Conservation (phyloP, 2,888 invertebrate species). For the Clanis bilineata region DNA sequence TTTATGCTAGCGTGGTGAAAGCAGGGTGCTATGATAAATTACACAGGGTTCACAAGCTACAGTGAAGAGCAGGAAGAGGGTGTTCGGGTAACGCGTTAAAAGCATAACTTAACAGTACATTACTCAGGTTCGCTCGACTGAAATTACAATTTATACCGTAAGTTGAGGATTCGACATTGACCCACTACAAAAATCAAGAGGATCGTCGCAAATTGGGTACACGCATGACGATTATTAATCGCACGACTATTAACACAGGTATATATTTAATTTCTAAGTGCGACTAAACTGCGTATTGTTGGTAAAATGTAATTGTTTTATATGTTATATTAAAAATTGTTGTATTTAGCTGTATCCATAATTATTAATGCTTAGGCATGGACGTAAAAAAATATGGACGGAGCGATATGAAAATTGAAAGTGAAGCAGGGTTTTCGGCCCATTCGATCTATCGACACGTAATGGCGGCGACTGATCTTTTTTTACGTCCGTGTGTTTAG, state of each 20-base stretch:
- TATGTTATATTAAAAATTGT: too few species aligned
- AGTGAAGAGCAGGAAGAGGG: slow-evolving; percentile 2
- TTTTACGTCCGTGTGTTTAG: too few species aligned
- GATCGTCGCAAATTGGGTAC: not conserved
- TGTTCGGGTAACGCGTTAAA: slow-evolving; percentile 17
- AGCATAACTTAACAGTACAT: slow-evolving; percentile 48
- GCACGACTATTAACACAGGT: not conserved
- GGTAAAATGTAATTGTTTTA: too few species aligned
- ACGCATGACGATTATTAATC: too few species aligned
- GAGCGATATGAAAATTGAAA: too few species aligned
- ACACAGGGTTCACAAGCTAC: slow-evolving; percentile 7
- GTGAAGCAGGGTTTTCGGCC: too few species aligned
- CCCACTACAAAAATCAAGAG: not conserved
- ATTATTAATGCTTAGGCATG: too few species aligned
- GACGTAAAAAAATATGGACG: too few species aligned
- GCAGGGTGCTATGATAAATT: slow-evolving; percentile 8
- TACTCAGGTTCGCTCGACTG: slow-evolving; percentile 39
- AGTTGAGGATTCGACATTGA: not conserved
- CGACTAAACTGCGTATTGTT: too few species aligned
- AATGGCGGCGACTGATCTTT: too few species aligned
- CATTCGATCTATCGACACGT: too few species aligned
- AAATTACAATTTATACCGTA: slow-evolving; percentile 30
- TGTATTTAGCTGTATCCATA: too few species aligned
- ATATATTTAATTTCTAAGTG: not conserved
- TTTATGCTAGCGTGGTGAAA: not conserved